Evolutionary conservation across 2,797 vertebrate species (phyloP).

Genomic region (Lerista edwardsae): DNA sequence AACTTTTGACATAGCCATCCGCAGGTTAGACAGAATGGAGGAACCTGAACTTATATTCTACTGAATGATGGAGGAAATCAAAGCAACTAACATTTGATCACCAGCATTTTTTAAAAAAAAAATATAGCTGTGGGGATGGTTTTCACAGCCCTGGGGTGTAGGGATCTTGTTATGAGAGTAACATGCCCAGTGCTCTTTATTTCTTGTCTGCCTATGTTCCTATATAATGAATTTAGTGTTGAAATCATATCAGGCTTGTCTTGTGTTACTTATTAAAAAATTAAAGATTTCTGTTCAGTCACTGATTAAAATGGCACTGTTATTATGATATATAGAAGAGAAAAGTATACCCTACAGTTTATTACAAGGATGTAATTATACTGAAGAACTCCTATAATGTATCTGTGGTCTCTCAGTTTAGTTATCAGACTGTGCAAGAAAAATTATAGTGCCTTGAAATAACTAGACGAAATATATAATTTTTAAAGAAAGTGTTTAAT

Average conservation of each 20-base stretch:
- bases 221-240: slow-evolving; percentile 6
- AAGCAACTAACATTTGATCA: neutral
- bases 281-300: slow-evolving; percentile 40
- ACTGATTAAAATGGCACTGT: slow-evolving; percentile 43
- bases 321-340: slow-evolving; percentile 39
- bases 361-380: slow-evolving; percentile 31
- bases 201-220: slow-evolving; percentile 19
- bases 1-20: neutral
- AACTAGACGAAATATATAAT: neutral
- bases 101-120: neutral
- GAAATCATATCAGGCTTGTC: slow-evolving; percentile 26
- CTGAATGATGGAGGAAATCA: neutral
- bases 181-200: neutral
- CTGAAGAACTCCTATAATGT: slow-evolving; percentile 13
- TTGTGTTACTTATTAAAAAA: slow-evolving; percentile 39
- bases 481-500: slow-evolving; percentile 24
- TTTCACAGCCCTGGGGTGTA: neutral
- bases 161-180: neutral
- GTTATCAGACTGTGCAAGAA: slow-evolving; percentile 28
- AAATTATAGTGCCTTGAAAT: slow-evolving; percentile 45
- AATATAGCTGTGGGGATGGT: neutral
- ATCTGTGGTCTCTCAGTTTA: slow-evolving; percentile 39
- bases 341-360: slow-evolving; percentile 36
- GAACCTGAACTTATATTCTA: neutral
- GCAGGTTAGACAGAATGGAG: neutral